Conservation (phyloP, 2,113 vertebrate species). For the Calyptomena viridis region DNA sequence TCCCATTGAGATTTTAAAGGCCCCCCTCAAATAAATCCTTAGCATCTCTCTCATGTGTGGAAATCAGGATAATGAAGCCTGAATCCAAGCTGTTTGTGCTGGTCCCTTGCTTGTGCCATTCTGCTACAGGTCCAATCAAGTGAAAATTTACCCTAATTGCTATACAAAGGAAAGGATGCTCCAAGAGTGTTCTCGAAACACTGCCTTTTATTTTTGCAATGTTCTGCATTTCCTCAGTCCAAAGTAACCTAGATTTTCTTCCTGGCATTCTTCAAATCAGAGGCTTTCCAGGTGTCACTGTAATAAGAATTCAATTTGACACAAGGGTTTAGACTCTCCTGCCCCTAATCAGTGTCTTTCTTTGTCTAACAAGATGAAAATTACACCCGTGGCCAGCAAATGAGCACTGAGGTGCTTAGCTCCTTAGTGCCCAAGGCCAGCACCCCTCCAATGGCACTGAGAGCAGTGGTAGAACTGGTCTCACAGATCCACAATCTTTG, state of each 20-base stretch:
- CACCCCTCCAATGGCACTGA: accelerated
- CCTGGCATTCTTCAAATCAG: background rate
- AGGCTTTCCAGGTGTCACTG: background rate
- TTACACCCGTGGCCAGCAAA: background rate
- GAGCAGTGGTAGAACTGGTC: background rate
- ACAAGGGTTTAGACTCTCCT: background rate
- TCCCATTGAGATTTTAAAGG: conserved; percentile 13
- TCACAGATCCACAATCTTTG: accelerated
- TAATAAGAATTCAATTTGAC: background rate
- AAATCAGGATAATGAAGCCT: background rate
- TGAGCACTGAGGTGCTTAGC: background rate
- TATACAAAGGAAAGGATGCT: background rate
- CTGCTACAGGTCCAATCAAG: background rate
- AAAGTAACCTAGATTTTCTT: background rate
- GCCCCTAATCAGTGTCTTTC: background rate
- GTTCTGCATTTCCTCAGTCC: background rate
- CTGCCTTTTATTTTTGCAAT: background rate
- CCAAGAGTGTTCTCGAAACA: background rate
- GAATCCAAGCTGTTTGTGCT: background rate
- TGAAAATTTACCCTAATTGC: background rate
- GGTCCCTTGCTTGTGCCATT: background rate
- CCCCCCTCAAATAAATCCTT: background rate
- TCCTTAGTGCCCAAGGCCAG: background rate
- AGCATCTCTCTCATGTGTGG: background rate
- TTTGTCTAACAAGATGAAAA: background rate